Percentiles rank a stretch among this genome's conserved stretches.
Conservation (phyloP, 2,113 vertebrate species). For the Serinus canaria region DNA sequence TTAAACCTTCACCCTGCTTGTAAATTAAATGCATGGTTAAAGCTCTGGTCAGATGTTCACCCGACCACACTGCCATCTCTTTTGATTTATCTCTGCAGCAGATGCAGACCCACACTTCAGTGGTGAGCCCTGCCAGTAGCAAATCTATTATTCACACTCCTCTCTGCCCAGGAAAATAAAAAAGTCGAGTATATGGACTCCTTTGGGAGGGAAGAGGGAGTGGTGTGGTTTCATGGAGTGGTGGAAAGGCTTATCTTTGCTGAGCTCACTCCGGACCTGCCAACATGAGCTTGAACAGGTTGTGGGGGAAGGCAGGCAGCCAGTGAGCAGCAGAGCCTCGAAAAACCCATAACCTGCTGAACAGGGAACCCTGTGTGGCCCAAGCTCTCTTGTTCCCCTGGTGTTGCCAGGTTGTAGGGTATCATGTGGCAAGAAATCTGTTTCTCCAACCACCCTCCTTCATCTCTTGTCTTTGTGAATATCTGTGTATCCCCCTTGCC, state of each 20-base stretch:
- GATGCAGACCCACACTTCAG: background rate
- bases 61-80: background rate
- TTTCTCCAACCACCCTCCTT: background rate
- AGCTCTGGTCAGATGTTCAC: background rate
- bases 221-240: background rate
- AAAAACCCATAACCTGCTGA: background rate
- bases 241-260: background rate
- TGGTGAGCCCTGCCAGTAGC: background rate
- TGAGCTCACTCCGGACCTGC: background rate
- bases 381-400: fast-evolving
- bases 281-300: background rate
- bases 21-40: conserved; percentile 34
- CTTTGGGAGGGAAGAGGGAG: background rate
- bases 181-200: background rate
- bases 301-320: background rate
- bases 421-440: background rate
- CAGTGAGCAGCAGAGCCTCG: background rate
- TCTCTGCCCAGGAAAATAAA: background rate
- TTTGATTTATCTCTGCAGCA: conserved; percentile 46
- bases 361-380: fast-evolving
- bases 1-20: background rate
- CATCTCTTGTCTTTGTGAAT: background rate
- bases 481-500: fast-evolving
- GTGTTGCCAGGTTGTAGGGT: background rate
- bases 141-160: background rate